These are phyloP conservation scores for Leucophenga maculata DNA, from an alignment of 2,888 invertebrate genomes.

Conservation along the genomic window DNA sequence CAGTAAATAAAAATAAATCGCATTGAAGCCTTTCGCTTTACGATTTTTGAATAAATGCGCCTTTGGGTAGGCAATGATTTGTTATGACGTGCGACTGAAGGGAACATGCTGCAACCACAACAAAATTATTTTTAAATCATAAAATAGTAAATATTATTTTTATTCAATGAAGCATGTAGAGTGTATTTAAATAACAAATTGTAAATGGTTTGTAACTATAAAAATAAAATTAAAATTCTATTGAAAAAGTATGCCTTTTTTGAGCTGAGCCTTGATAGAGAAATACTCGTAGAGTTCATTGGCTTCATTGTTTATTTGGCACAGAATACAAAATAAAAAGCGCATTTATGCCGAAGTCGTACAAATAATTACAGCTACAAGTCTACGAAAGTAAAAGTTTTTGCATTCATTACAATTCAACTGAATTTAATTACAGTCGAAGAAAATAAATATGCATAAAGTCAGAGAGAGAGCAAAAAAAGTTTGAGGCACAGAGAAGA, in stretches of 20 bases:
- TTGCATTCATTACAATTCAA: slow-evolving; percentile 7
- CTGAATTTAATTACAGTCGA: not conserved
- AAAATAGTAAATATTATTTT: no score
- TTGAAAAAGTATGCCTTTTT: not conserved
- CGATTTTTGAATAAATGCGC: not conserved
- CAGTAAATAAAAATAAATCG: no score
- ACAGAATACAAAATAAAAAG: no score
- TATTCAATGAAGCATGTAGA: not conserved
- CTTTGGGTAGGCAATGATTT: slow-evolving; percentile 10
- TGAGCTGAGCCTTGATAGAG: no score
- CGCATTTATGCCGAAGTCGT: no score
- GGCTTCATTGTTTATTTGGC: no score
- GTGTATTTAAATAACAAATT: not conserved
- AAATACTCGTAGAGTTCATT: no score
- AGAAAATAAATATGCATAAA: not conserved
- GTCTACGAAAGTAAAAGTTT: not conserved
- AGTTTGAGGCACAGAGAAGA: no score
- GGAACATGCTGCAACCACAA: not conserved
- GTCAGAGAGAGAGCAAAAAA: no score
- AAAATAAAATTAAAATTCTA: not conserved
- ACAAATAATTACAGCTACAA: no score
- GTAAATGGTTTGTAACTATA: not conserved
- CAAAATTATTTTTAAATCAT: not conserved
- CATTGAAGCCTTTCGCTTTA: no score
- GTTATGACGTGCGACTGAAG: not conserved